A percentile compares a stretch with the other conserved stretches of the same genome.
phyloP scores from a whole-genome alignment of 1,140 invertebrate species.

The Holcopasites calliopsidis region DNA sequence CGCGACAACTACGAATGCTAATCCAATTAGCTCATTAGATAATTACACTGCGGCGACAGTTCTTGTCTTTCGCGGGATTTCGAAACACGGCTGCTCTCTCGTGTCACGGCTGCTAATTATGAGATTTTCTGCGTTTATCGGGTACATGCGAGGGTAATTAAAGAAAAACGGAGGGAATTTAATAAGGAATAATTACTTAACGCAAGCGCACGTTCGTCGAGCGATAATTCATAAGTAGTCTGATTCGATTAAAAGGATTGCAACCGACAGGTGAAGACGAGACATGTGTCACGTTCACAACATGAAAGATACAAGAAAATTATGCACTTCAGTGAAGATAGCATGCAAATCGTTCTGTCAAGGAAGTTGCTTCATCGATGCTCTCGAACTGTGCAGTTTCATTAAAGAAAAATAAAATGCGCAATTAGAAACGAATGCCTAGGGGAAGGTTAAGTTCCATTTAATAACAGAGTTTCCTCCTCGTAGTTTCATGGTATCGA shows the following conservation, averaged over 20 bases:
- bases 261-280: neutral
- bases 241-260: neutral
- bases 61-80: constrained; percentile 47
- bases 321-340: neutral
- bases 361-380: no score
- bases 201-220: neutral
- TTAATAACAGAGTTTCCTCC: constrained; percentile 43
- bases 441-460: constrained; percentile 57
- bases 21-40: constrained; percentile 64
- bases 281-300: no score
- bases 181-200: constrained; percentile 13
- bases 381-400: neutral
- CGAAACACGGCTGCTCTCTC: constrained; percentile 33
- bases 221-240: neutral
- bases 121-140: constrained; percentile 29
- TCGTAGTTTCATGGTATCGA: constrained; percentile 42
- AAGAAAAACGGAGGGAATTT: neutral
- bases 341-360: neutral
- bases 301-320: neutral
- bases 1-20: constrained; percentile 52
- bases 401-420: constrained; percentile 15
- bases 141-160: neutral
- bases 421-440: constrained; percentile 32
- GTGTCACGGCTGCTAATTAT: constrained; percentile 41
- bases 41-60: constrained; percentile 49